Conservation (phyloP, 1,140 invertebrate genomes). For the Coelopa frigida region DNA sequence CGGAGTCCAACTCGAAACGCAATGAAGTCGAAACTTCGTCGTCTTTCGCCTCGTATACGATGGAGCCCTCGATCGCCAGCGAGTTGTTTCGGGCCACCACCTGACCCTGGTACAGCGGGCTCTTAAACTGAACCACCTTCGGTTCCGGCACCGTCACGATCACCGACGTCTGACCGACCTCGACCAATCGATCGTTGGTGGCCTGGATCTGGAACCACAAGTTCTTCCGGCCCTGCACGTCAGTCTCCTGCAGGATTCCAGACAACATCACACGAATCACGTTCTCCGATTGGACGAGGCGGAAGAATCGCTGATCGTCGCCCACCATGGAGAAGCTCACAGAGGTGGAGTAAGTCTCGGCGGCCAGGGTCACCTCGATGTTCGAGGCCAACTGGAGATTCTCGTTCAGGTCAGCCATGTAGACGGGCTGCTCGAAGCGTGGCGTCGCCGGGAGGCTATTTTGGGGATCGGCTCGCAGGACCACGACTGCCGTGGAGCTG, state of each 20-base stretch:
- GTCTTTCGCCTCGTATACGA: no score
- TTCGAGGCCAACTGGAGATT: constrained; percentile 1
- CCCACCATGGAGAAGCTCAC: not conserved
- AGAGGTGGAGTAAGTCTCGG: not conserved
- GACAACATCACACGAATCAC: no score
- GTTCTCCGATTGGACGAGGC: no score
- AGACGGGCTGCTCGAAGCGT: not conserved
- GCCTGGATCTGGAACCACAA: not conserved
- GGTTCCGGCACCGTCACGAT: not conserved
- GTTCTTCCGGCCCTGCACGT: no score
- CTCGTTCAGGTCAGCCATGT: not conserved
- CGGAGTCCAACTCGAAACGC: no score
- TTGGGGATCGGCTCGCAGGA: not conserved
- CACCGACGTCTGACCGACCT: not conserved
- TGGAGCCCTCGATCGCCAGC: no score
- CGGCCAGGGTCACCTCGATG: not conserved
- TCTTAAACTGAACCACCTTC: constrained; percentile 7
- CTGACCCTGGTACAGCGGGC: constrained; percentile 1
- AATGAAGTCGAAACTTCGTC: no score
- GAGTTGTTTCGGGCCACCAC: not conserved
- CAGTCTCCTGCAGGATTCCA: no score
- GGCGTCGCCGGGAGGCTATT: constrained; percentile 1
- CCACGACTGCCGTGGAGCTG: constrained; percentile 3
- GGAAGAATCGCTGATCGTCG: no score
- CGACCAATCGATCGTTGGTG: not conserved